Evolutionary conservation across 2,113 vertebrate species (phyloP).

Genomic region (Tyrannus savana): DNA sequence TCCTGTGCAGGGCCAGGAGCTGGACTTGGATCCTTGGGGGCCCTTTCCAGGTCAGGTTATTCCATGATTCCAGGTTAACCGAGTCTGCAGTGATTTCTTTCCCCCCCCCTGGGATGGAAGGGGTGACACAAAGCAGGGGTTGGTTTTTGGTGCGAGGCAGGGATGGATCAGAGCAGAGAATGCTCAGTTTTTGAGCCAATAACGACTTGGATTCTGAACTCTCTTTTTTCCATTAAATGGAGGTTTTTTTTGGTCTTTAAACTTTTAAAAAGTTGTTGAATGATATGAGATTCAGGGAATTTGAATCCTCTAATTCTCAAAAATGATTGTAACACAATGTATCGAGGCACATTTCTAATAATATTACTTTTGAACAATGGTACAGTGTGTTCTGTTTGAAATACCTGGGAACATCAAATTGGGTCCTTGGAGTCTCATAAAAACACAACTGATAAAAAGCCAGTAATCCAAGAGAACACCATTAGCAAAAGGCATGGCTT

Average conservation of each 20-base stretch:
- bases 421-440: background rate
- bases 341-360: background rate
- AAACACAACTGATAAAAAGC: constrained; percentile 31
- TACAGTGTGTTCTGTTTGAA: background rate
- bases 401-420: constrained; percentile 53
- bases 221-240: background rate
- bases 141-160: background rate
- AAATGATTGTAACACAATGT: background rate
- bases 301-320: background rate
- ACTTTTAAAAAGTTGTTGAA: background rate
- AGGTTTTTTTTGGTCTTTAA: background rate
- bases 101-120: fast-evolving
- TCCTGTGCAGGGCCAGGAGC: background rate
- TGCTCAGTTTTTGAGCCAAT: background rate
- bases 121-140: fast-evolving
- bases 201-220: background rate
- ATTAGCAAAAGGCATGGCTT: background rate
- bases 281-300: background rate
- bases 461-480: background rate
- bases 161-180: background rate
- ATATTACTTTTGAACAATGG: background rate
- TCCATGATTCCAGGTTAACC: background rate
- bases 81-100: background rate
- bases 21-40: background rate
- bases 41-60: background rate